Evolutionary conservation across 2,888 invertebrate species (phyloP), one percentile per base, ranked within the genome.

Genomic region (Biston betularia): DNA sequence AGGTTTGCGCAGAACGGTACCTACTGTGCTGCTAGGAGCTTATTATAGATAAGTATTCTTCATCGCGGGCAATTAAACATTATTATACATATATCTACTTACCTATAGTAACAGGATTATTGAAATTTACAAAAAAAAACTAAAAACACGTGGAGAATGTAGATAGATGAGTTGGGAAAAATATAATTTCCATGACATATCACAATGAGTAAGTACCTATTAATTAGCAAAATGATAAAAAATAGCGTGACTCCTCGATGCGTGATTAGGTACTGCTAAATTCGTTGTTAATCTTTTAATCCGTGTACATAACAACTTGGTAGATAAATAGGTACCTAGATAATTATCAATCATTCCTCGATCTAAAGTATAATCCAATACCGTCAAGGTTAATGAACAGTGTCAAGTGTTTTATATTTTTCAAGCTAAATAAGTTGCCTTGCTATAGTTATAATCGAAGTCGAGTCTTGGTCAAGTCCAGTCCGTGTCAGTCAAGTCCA

Each of bases 251-350:
- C 33, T 11, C 33, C 14, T 5, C 5, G 24, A 24, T 24, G 24
- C 24, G 24, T 24, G 24, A 24, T 24, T 24, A 24, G 24, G 24
- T 24, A 7, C 35, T 35, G n/a, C 50, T n/a, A 24, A 48, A 24
- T n/a, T 24, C 24, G 10, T 48, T 48, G 48, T 48, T 48, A 48
- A 48, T 48, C 48, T 48, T 48, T 48, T 48, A 48, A 48, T 48
- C 48, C 48, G 24, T 48, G 48, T 48, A 24, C 33, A 0, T 48
- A 24, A 9, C n/a, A 1, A n/a, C 6, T 12, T 6, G 0, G 24
- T 10, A 15, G 0, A 8, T 46, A n/a, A n/a, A n/a, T n/a, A n/a
- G n/a, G n/a, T n/a, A 12, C 4, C 10, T 15, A 24, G 24, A 24
- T 24, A 24, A 24, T 24, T 2, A 24, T n/a, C 6, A 44, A 48